These are phyloP conservation scores for Cheilosia vernalis DNA, from an alignment of 2,888 invertebrate genomes.

Conservation along the genomic window DNA sequence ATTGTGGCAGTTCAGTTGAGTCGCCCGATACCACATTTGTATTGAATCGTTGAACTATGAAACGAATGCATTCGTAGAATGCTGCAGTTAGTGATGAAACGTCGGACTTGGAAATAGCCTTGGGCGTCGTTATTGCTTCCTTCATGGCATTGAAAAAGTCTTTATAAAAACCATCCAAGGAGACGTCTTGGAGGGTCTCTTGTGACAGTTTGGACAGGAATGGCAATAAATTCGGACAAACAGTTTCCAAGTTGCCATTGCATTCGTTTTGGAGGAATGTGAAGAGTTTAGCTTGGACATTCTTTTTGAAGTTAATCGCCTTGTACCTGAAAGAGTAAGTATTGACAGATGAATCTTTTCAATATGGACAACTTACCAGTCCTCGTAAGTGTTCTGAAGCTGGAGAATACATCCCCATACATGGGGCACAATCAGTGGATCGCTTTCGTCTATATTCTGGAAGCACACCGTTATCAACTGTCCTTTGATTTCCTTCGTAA, in stretches of 20 bases:
- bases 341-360: neutral
- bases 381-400: slow-evolving; percentile 85
- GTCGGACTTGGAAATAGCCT: slow-evolving; percentile 85
- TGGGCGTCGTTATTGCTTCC: slow-evolving; percentile 86
- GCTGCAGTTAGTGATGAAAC: slow-evolving; percentile 87
- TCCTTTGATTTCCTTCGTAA: slow-evolving; percentile 85
- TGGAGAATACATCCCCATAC: slow-evolving; percentile 91
- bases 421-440: slow-evolving; percentile 87
- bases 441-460: slow-evolving; percentile 87
- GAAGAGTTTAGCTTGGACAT: slow-evolving; percentile 89
- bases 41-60: slow-evolving; percentile 84
- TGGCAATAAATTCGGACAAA: slow-evolving; percentile 90
- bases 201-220: slow-evolving; percentile 87
- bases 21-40: slow-evolving; percentile 77
- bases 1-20: slow-evolving; percentile 73
- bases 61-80: slow-evolving; percentile 90
- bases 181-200: slow-evolving; percentile 76
- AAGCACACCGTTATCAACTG: slow-evolving; percentile 86
- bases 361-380: slow-evolving; percentile 79
- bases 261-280: slow-evolving; percentile 88
- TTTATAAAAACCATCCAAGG: slow-evolving; percentile 85
- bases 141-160: slow-evolving; percentile 89
- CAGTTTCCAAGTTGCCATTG: slow-evolving; percentile 89
- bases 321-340: slow-evolving; percentile 78
- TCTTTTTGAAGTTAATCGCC: slow-evolving; percentile 89